Conservation (phyloP, 2,113 vertebrate genomes). For the Xiphophorus couchianus region DNA sequence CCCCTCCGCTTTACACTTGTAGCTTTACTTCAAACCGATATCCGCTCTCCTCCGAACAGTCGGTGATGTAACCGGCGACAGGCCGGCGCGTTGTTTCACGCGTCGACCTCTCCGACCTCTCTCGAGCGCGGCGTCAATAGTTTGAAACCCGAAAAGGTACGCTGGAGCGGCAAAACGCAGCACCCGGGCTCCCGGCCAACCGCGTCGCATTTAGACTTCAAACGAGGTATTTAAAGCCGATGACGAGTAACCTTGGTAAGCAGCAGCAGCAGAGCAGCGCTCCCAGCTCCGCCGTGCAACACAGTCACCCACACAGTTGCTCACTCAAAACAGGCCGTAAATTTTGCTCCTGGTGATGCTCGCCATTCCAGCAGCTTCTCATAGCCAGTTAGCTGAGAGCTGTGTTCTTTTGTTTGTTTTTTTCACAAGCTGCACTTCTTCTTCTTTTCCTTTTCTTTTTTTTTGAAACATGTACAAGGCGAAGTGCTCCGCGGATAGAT, state of each 20-base stretch:
- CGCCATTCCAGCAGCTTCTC: not conserved
- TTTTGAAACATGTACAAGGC: slow-evolving; percentile 3
- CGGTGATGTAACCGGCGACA: not conserved
- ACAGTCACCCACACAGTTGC: not conserved
- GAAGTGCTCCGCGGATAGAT: not conserved
- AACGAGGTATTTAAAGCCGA: slow-evolving; percentile 7
- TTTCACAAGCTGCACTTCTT: not conserved
- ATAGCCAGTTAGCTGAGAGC: not conserved
- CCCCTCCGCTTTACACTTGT: not conserved
- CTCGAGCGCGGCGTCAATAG: not conserved
- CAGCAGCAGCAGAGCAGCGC: not conserved
- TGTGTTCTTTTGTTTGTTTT: no score
- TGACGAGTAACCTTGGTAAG: slow-evolving; percentile 7
- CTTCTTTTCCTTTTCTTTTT: no score
- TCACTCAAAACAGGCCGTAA: slow-evolving; percentile 5
- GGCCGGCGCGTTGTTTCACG: not conserved
- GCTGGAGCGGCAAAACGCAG: not conserved
- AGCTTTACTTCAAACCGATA: not conserved
- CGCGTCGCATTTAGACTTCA: not conserved
- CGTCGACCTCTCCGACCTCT: not conserved
- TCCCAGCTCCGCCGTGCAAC: not conserved
- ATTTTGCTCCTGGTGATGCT: slow-evolving; percentile 3
- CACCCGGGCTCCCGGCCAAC: slow-evolving; percentile 3
- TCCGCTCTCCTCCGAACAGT: not conserved
- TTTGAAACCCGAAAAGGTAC: not conserved